These are phyloP conservation scores for Camponotus fellah DNA, from an alignment of 2,888 invertebrate species.

Conservation along the genomic window DNA sequence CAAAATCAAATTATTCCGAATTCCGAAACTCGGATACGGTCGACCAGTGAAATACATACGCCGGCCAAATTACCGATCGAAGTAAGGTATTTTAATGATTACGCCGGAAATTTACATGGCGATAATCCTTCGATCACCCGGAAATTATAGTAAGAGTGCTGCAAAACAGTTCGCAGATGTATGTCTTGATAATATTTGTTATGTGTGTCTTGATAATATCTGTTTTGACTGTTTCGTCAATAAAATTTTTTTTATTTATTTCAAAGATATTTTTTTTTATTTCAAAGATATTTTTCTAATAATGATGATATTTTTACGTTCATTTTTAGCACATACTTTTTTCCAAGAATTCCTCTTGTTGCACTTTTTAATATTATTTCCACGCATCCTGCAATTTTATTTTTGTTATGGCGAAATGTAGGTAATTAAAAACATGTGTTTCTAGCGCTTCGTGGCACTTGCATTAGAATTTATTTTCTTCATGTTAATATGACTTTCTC, in stretches of 20 bases:
- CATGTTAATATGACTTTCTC: background rate
- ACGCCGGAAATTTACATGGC: background rate
- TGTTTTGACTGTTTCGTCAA: background rate
- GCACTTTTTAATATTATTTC: background rate
- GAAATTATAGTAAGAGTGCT: background rate
- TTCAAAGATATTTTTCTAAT: background rate
- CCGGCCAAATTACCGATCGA: constrained; percentile 8
- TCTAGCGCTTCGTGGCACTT: background rate
- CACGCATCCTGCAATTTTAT: constrained; percentile 15
- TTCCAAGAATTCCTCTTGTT: background rate
- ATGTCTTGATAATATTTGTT: background rate
- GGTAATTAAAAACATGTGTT: background rate
- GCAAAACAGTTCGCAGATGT: background rate
- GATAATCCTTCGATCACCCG: background rate
- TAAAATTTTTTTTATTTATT: constrained; percentile 1
- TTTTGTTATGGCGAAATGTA: constrained; percentile 13
- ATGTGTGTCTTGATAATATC: background rate
- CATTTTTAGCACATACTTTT: background rate
- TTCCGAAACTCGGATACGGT: background rate
- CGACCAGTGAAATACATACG: constrained; percentile 14
- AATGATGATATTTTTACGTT: background rate
- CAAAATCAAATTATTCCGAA: constrained; percentile 44
- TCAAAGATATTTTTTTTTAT: background rate
- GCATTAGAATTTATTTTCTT: background rate
- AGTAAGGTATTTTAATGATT: constrained; percentile 24